Percentiles rank a stretch among this genome's conserved stretches.
Evolutionary conservation across 2,888 invertebrate genomes (phyloP).

Genomic region (Microctonus hyperodae): DNA sequence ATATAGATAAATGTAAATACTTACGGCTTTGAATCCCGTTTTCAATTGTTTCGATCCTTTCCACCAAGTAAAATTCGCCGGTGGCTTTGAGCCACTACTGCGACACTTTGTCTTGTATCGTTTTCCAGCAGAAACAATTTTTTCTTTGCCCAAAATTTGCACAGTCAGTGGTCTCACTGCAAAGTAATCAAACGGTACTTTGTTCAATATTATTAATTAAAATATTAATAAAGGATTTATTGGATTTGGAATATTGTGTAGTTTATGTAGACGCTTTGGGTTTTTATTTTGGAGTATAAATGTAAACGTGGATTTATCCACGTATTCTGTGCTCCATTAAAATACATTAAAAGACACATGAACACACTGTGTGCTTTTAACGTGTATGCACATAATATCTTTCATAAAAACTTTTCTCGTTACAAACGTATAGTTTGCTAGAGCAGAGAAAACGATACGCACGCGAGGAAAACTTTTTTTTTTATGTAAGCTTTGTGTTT

Average conservation of each 20-base stretch:
- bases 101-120: conserved; percentile 87
- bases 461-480: neutral
- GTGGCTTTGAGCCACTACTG: conserved; percentile 85
- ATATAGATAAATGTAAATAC: too few species aligned
- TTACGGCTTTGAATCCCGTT: conserved; percentile 82
- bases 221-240: too few species aligned
- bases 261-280: neutral
- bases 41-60: conserved; percentile 84
- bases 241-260: too few species aligned
- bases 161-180: conserved; percentile 88
- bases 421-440: conserved; percentile 14
- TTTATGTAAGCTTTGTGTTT: neutral
- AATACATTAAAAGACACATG: neutral
- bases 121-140: conserved; percentile 84
- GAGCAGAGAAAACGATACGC: neutral
- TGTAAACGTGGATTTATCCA: too few species aligned
- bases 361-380: neutral
- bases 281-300: neutral
- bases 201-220: too few species aligned
- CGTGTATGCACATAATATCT: neutral
- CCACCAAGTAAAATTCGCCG: conserved; percentile 90
- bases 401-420: conserved; percentile 13
- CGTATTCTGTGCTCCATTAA: neutral
- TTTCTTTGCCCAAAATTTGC: conserved; percentile 81
- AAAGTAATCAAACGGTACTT: conserved; percentile 56